phyloP scores from a whole-genome alignment of 2,888 invertebrate species.

The Mythimna lalbum region DNA sequence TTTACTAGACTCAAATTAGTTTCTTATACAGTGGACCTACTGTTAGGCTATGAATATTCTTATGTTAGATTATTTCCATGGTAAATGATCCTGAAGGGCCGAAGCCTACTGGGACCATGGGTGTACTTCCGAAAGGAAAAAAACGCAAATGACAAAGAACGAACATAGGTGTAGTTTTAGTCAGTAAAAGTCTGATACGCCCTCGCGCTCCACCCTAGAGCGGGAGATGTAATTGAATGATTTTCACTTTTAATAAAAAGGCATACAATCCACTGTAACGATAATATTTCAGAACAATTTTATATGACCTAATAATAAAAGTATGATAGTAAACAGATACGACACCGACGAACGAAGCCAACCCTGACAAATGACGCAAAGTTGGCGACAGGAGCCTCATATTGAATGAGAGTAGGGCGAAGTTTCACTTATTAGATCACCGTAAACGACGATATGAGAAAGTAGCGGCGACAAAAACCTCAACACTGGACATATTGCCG shows the following conservation, averaged over 20 bases:
- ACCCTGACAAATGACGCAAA: conserved; percentile 80
- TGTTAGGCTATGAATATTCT: neutral
- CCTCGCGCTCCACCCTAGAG: too few relatives aligned
- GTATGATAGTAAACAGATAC: conserved; percentile 53
- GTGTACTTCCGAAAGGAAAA: too few relatives aligned
- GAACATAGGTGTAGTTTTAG: too few relatives aligned
- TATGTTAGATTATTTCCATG: conserved; percentile 1
- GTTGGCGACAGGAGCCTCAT: conserved; percentile 84
- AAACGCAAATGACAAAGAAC: too few relatives aligned
- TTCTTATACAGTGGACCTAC: neutral
- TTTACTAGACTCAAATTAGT: conserved; percentile 5
- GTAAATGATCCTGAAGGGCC: neutral
- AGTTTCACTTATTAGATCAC: conserved; percentile 89
- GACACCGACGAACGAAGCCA: conserved; percentile 47
- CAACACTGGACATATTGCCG: conserved; percentile 85
- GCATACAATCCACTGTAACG: neutral
- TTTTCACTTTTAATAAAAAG: too few relatives aligned
- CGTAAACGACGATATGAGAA: conserved; percentile 86
- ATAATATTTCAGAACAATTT: conserved; percentile 10
- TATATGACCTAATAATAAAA: conserved; percentile 51
- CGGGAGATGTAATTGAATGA: too few relatives aligned
- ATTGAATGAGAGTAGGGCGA: conserved; percentile 85
- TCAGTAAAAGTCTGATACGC: too few relatives aligned
- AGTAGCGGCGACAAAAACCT: conserved; percentile 86
- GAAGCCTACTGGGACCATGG: too few relatives aligned